A percentile compares a stretch with the other conserved stretches of the same genome.
These are phyloP conservation scores for Muscicapa comitata DNA, from an alignment of 2,797 vertebrate species.

Conservation along the genomic window DNA sequence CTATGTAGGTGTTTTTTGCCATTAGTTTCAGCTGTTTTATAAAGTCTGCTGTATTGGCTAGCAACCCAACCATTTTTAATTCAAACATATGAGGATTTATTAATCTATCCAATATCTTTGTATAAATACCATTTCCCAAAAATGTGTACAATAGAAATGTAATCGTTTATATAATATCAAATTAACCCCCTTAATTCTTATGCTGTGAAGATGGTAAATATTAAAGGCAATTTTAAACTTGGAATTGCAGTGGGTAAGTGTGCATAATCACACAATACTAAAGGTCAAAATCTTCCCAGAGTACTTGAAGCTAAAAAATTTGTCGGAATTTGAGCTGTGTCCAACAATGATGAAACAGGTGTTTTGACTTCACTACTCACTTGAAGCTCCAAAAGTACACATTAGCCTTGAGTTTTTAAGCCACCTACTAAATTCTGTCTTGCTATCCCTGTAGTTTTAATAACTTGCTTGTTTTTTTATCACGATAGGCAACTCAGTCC, in stretches of 20 bases:
- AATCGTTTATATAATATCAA: not conserved
- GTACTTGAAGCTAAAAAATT: not conserved
- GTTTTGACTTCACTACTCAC: not conserved
- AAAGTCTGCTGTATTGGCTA: not conserved
- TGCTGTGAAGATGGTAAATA: not conserved
- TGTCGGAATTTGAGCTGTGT: not conserved
- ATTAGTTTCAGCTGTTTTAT: not conserved
- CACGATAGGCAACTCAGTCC: not conserved
- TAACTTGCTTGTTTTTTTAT: not conserved
- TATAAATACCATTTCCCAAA: conserved; percentile 19
- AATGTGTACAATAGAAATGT: not conserved
- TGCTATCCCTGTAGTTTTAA: not conserved
- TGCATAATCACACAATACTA: not conserved
- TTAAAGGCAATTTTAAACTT: not conserved
- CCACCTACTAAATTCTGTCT: not conserved
- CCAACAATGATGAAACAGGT: not conserved
- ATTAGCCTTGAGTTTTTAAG: not conserved
- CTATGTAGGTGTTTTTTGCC: not conserved
- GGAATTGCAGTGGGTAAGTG: not conserved
- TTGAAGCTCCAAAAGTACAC: not conserved
- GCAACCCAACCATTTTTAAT: not conserved
- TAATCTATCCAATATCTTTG: conserved; percentile 10
- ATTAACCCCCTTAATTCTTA: not conserved
- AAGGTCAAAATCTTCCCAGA: not conserved
- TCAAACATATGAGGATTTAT: not conserved